These are phyloP conservation scores for Rhynchonycteris naso DNA, from an alignment of 2,797 vertebrate genomes.

Conservation along the genomic window DNA sequence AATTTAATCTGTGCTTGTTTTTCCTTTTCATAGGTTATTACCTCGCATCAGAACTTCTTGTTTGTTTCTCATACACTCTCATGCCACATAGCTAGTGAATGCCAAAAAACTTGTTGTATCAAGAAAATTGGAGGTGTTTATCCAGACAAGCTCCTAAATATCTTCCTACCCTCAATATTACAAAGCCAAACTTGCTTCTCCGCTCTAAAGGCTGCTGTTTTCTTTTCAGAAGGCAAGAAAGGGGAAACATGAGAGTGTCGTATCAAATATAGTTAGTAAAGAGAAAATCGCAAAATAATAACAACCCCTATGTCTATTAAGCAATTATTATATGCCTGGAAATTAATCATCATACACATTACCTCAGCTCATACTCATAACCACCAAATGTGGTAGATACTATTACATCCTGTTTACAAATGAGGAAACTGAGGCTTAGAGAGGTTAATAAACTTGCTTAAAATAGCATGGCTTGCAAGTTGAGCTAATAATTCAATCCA, in stretches of 20 bases:
- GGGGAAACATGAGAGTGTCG: neutral
- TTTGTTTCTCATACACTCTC: neutral
- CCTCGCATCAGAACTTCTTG: slow-evolving; percentile 29
- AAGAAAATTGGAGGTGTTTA: slow-evolving; percentile 67
- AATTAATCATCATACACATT: slow-evolving; percentile 33
- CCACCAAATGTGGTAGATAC: neutral
- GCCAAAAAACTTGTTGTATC: slow-evolving; percentile 56
- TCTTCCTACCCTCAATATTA: neutral
- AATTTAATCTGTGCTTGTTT: slow-evolving; percentile 47
- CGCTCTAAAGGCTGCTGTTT: neutral
- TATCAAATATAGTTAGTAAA: neutral
- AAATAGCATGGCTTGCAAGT: neutral
- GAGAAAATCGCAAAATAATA: neutral
- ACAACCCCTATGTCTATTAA: neutral
- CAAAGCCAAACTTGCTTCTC: slow-evolving; percentile 45
- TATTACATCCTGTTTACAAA: slow-evolving; percentile 5
- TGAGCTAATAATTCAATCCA: neutral
- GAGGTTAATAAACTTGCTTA: neutral
- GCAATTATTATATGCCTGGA: neutral
- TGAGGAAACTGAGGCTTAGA: neutral
- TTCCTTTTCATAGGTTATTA: neutral
- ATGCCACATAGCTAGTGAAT: neutral
- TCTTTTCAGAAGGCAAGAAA: slow-evolving; percentile 27
- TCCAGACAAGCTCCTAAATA: neutral
- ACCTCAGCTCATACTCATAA: slow-evolving; percentile 19